A percentile compares a stretch with the other conserved stretches of the same genome.
Conservation (phyloP, 2,888 invertebrate genomes). For the Drepanosiphum platanoidis region DNA sequence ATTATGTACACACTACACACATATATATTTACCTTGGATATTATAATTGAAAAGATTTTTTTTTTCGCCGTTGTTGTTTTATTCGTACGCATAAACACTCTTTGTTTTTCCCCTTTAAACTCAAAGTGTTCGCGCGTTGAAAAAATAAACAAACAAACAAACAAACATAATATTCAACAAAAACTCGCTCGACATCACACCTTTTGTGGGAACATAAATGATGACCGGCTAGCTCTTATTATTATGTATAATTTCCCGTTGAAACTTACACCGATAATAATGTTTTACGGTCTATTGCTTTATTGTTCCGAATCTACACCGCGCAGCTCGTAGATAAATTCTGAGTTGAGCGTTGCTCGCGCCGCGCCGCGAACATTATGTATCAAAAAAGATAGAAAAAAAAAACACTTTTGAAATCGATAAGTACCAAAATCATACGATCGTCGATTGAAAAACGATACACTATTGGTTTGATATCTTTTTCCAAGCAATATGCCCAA, state of each 20-base stretch:
- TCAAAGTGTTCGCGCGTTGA: not conserved
- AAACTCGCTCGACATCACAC: conserved; percentile 36
- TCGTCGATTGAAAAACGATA: not conserved
- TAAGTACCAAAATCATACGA: not conserved
- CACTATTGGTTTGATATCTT: not conserved
- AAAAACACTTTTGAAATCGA: not conserved
- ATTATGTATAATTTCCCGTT: not conserved
- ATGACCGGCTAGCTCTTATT: conserved; percentile 3
- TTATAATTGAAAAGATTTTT: conserved; percentile 45
- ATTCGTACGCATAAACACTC: conserved; percentile 2
- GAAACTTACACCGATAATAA: conserved; percentile 17
- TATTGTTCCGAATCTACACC: not conserved
- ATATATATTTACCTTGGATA: not conserved
- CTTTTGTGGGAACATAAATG: conserved; percentile 26
- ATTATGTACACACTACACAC: not conserved
- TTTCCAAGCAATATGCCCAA: not conserved
- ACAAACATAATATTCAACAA: not conserved
- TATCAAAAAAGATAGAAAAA: not conserved
- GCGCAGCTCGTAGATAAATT: not conserved
- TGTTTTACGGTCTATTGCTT: conserved; percentile 13
- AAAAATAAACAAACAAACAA: not conserved
- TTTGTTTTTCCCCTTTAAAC: conserved; percentile 35
- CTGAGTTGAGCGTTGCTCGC: not conserved
- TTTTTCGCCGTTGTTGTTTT: not conserved
- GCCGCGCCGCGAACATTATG: not conserved